Percentiles rank a stretch among this genome's conserved stretches.
Conservation (phyloP, 2,113 vertebrate species). For the Lamprologus ornatipinnis region DNA sequence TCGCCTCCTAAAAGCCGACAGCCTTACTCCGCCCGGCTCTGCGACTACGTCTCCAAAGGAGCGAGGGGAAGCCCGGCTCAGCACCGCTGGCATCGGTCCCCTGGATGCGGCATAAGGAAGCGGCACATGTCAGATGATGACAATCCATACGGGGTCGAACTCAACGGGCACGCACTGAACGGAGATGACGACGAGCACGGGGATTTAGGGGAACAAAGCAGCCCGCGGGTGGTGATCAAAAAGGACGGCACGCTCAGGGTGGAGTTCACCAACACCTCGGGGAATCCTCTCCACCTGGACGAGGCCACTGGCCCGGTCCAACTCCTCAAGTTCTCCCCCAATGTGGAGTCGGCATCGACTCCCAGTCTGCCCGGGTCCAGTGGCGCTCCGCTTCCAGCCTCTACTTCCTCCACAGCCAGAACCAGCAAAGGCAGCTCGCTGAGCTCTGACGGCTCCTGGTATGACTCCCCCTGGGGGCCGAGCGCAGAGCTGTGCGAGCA, state of each 20-base stretch:
- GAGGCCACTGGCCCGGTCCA: constrained; percentile 79
- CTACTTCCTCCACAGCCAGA: constrained; percentile 74
- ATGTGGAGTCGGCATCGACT: constrained; percentile 66
- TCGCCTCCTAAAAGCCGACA: constrained; percentile 81
- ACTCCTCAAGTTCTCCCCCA: constrained; percentile 86
- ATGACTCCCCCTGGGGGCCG: constrained; percentile 89
- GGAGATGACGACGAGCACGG: constrained; percentile 58
- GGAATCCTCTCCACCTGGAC: constrained; percentile 54
- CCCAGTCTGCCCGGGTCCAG: constrained; percentile 63
- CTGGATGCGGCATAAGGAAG: constrained; percentile 61
- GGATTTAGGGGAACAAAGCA: constrained; percentile 75
- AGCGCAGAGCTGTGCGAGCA: constrained; percentile 74
- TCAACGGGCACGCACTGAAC: constrained; percentile 70
- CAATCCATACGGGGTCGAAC: constrained; percentile 62
- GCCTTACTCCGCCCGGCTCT: constrained; percentile 77
- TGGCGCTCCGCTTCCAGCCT: constrained; percentile 58
- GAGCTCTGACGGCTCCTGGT: constrained; percentile 93
- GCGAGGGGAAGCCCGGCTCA: constrained; percentile 54
- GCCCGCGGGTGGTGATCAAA: constrained; percentile 91
- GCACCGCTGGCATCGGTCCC: constrained; percentile 61
- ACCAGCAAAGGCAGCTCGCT: constrained; percentile 92
- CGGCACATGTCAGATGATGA: constrained; percentile 62
- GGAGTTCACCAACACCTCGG: constrained; percentile 83
- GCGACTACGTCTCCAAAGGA: constrained; percentile 74
- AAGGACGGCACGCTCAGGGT: constrained; percentile 88